A percentile compares a stretch with the other conserved stretches of the same genome.
phyloP scores from a whole-genome alignment of 2,888 invertebrate species.

The Julus scandinavius region DNA sequence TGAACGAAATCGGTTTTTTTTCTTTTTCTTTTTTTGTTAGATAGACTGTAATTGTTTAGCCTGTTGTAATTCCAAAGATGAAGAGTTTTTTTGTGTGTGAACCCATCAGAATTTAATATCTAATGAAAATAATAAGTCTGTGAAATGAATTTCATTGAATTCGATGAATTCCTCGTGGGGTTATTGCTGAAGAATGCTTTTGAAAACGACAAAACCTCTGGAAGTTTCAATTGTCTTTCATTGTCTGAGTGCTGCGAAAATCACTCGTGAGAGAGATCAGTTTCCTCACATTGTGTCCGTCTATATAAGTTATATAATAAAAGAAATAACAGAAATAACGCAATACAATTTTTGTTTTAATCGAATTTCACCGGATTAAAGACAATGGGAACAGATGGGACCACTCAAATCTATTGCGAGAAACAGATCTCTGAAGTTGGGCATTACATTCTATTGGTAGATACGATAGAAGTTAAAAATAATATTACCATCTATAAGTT shows the following conservation, averaged over 20 bases:
- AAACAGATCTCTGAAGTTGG: neutral
- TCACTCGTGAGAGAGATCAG: neutral
- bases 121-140: neutral
- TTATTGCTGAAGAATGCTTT: neutral
- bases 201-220: neutral
- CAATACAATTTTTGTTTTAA: neutral
- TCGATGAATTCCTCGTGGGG: neutral
- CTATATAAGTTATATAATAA: neutral
- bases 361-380: neutral
- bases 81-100: neutral
- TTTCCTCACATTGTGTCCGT: neutral
- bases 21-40: no score
- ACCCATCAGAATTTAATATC: slow-evolving; percentile 21
- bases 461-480: no score
- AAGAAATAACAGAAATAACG: slow-evolving; percentile 14
- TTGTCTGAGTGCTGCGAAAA: neutral
- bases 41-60: neutral
- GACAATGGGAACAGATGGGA: neutral
- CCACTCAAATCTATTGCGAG: neutral
- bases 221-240: neutral
- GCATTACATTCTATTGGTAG: neutral
- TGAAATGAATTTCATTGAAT: neutral
- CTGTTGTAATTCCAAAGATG: neutral
- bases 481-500: no score
- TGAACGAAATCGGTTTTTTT: neutral